Percentiles rank a stretch among this genome's conserved stretches.
phyloP scores from a whole-genome alignment of 2,797 vertebrate species.

The Clarias platycephalus region DNA sequence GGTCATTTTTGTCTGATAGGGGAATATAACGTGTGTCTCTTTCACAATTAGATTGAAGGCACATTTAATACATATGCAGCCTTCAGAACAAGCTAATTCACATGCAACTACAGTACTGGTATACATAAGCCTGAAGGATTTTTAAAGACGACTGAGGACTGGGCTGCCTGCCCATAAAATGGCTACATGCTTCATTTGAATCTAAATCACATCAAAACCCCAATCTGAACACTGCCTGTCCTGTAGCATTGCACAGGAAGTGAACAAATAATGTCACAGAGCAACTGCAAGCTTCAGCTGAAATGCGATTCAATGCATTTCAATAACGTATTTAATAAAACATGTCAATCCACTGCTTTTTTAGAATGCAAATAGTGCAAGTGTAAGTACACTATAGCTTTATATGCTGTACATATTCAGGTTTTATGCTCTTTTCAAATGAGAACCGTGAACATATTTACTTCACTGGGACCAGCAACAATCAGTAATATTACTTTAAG shows the following conservation, averaged over 20 bases:
- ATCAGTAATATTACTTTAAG: conserved; percentile 16
- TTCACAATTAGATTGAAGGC: conserved; percentile 5
- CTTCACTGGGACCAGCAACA: background rate
- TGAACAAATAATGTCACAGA: conserved; percentile 1
- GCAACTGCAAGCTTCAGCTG: background rate
- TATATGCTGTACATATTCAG: background rate
- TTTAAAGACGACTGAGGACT: conserved; percentile 11
- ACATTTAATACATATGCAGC: conserved; percentile 6
- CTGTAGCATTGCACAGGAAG: background rate
- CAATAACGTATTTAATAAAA: background rate
- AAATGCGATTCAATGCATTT: background rate
- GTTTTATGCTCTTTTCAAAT: conserved; percentile 6
- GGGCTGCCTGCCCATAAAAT: conserved; percentile 6
- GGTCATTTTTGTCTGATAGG: background rate
- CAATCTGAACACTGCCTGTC: background rate
- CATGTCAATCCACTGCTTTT: background rate
- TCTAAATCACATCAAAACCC: conserved; percentile 4
- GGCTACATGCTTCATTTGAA: background rate
- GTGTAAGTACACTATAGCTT: background rate
- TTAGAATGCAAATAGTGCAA: background rate
- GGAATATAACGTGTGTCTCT: background rate
- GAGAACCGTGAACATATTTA: background rate
- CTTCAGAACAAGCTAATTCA: background rate
- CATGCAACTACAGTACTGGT: conserved; percentile 8
- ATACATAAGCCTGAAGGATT: conserved; percentile 6